phyloP scores from a whole-genome alignment of 2,888 invertebrate species.

The Mythimna lalbum region DNA sequence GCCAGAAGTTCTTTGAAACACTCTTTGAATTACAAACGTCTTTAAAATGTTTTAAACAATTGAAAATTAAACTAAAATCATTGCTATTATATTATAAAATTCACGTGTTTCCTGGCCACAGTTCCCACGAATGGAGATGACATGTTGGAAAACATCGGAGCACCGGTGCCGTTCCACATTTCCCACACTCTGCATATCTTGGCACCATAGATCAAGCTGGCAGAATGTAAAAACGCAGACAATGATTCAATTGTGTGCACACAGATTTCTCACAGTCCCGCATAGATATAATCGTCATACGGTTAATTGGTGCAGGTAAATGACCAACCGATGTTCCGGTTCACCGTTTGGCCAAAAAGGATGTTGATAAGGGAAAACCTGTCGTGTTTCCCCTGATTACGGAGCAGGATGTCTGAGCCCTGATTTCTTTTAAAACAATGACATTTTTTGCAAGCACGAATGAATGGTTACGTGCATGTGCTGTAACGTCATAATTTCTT shows the following conservation, averaged over 20 bases:
- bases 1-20: slow-evolving; percentile 23
- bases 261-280: slow-evolving; percentile 88
- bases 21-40: slow-evolving; percentile 63
- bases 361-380: slow-evolving; percentile 51
- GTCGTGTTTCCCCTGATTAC: slow-evolving; percentile 64
- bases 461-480: slow-evolving; percentile 77
- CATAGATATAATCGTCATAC: slow-evolving; percentile 84
- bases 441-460: slow-evolving; percentile 78
- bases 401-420: slow-evolving; percentile 76
- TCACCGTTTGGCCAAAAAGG: slow-evolving; percentile 42
- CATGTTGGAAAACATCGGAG: slow-evolving; percentile 83
- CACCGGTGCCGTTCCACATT: slow-evolving; percentile 75
- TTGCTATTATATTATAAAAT: slow-evolving; percentile 73
- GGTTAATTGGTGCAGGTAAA: slow-evolving; percentile 88
- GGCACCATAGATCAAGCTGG: slow-evolving; percentile 88
- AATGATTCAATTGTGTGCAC: slow-evolving; percentile 90
- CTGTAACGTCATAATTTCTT: slow-evolving; percentile 82
- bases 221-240: slow-evolving; percentile 88
- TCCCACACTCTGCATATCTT: slow-evolving; percentile 91
- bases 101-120: slow-evolving; percentile 69
- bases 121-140: slow-evolving; percentile 88
- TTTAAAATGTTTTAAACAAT: slow-evolving; percentile 69
- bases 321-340: slow-evolving; percentile 84
- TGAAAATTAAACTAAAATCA: slow-evolving; percentile 73
- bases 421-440: slow-evolving; percentile 71